These are phyloP conservation scores for Sipunculus nudus DNA, from an alignment of 2,888 invertebrate genomes.

Conservation along the genomic window DNA sequence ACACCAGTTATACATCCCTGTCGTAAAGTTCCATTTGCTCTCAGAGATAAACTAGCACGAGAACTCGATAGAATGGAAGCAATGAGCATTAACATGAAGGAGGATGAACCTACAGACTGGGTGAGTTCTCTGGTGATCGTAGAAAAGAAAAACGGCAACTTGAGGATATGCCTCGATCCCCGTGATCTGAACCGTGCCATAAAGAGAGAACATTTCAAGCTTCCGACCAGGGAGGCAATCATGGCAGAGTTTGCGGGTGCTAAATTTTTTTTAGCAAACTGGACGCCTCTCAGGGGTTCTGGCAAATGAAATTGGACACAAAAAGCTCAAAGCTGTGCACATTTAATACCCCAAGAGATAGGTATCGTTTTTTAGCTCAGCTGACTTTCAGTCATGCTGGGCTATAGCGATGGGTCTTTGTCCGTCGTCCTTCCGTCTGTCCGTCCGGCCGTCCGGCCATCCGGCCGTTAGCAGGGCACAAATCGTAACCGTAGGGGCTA, in stretches of 20 bases:
- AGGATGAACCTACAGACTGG: slow-evolving; percentile 42
- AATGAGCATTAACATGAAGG: slow-evolving; percentile 28
- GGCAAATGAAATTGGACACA: slow-evolving; percentile 31
- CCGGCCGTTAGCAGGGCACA: too few species aligned
- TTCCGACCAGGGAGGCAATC: slow-evolving; percentile 38
- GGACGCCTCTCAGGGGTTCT: slow-evolving; percentile 39
- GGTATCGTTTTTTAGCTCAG: slow-evolving; percentile 21
- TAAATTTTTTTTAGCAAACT: slow-evolving; percentile 29
- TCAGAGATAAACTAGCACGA: slow-evolving; percentile 30
- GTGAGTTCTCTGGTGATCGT: slow-evolving; percentile 38
- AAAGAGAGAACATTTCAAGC: slow-evolving; percentile 33
- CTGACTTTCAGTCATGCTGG: too few species aligned
- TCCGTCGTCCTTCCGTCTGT: too few species aligned
- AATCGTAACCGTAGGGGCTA: too few species aligned
- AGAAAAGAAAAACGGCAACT: slow-evolving; percentile 35
- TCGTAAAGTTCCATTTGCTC: slow-evolving; percentile 32
- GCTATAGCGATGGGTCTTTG: too few species aligned
- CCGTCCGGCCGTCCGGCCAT: too few species aligned
- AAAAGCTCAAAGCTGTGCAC: slow-evolving; percentile 15
- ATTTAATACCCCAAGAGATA: slow-evolving; percentile 35
- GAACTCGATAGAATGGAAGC: slow-evolving; percentile 34
- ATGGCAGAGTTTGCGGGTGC: slow-evolving; percentile 29
- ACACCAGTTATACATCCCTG: slow-evolving; percentile 36
- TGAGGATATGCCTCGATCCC: slow-evolving; percentile 41
- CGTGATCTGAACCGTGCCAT: slow-evolving; percentile 39